phyloP scores from a whole-genome alignment of 2,113 vertebrate species.

The Callithrix jacchus region DNA sequence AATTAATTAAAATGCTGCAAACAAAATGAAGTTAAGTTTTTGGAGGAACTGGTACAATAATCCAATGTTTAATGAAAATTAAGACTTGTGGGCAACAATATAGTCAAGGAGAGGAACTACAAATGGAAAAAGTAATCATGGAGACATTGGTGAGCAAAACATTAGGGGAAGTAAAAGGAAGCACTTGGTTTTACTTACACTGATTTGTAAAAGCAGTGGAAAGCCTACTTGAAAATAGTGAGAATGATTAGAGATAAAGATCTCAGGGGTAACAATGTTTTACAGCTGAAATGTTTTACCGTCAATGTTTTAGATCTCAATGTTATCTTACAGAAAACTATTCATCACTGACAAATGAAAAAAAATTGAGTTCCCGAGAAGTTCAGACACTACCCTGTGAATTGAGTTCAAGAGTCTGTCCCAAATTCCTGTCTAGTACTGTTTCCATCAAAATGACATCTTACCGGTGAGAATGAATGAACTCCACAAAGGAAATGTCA shows the following conservation, averaged over 20 bases:
- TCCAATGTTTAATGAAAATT: neutral
- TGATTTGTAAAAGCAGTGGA: neutral
- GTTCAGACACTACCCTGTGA: neutral
- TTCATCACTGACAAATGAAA: neutral
- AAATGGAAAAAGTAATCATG: neutral
- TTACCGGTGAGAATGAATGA: neutral
- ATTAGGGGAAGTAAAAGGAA: neutral
- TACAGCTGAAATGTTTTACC: too few species aligned
- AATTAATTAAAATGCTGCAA: neutral
- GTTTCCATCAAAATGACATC: conserved; percentile 23
- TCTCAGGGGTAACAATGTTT: neutral
- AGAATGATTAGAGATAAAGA: neutral
- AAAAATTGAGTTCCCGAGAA: neutral
- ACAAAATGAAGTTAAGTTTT: neutral
- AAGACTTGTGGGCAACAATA: neutral
- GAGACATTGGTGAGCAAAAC: neutral
- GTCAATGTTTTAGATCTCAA: neutral
- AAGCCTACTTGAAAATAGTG: neutral
- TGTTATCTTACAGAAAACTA: neutral
- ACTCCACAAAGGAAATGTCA: neutral
- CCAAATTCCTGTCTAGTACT: neutral
- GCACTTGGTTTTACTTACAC: neutral
- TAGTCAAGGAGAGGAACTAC: neutral
- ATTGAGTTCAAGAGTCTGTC: neutral
- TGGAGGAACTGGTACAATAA: neutral